Conservation (phyloP, 2,888 invertebrate genomes). For the Pomacea canaliculata region DNA sequence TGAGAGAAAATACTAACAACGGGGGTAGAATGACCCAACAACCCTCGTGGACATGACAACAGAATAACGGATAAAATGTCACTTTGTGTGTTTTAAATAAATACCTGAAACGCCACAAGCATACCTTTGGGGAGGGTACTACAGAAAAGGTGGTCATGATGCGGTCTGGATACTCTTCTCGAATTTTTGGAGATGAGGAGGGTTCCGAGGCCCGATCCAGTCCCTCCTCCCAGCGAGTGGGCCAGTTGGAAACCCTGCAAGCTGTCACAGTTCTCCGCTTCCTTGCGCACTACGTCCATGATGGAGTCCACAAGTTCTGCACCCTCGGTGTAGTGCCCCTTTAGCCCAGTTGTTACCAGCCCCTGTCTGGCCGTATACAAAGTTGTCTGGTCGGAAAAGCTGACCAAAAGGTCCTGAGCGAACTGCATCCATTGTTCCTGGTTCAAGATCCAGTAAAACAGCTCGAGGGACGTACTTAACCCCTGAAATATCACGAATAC, state of each 20-base stretch:
- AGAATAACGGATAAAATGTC: no score
- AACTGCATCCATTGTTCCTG: constrained; percentile 97
- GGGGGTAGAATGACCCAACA: no score
- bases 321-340: constrained; percentile 65
- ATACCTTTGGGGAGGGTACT: constrained; percentile 83
- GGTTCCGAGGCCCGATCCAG: constrained; percentile 90
- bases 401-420: constrained; percentile 95
- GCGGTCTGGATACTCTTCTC: constrained; percentile 89
- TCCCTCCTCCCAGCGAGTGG: constrained; percentile 85
- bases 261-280: constrained; percentile 67
- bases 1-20: no score
- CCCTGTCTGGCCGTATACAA: constrained; percentile 78
- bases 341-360: constrained; percentile 43
- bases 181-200: constrained; percentile 92
- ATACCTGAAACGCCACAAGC: no score
- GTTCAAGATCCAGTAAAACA: constrained; percentile 93
- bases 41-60: no score
- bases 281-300: constrained; percentile 67
- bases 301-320: constrained; percentile 68
- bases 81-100: no score
- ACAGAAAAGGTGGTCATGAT: constrained; percentile 99
- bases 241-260: constrained; percentile 68
- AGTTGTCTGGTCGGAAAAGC: constrained; percentile 95
- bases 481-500: constrained; percentile 38
- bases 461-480: constrained; percentile 96